A percentile compares a stretch with the other conserved stretches of the same genome.
Conservation (phyloP, 2,113 vertebrate genomes). For the Brevimyrus niger region DNA sequence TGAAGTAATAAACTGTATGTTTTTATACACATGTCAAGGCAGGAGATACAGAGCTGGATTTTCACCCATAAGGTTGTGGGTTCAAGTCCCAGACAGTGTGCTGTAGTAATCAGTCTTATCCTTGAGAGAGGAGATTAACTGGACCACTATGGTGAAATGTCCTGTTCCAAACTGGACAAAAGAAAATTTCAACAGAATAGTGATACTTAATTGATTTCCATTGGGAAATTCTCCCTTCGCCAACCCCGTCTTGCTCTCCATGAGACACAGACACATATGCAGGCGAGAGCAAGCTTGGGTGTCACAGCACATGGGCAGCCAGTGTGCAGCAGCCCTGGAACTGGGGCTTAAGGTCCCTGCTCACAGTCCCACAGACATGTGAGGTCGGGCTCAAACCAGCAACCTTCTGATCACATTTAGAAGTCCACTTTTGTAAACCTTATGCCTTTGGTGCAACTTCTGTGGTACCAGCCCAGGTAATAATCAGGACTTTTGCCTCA, state of each 20-base stretch:
- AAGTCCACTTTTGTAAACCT: not conserved
- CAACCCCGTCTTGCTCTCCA: not conserved
- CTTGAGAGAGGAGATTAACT: not conserved
- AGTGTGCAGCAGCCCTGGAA: not conserved
- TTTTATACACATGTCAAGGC: not conserved
- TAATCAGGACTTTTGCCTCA: not conserved
- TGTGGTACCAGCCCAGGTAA: not conserved
- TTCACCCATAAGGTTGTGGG: not conserved
- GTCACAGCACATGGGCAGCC: not conserved
- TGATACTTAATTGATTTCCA: not conserved
- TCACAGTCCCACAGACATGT: not conserved
- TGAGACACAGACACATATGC: not conserved
- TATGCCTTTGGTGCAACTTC: not conserved
- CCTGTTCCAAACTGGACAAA: not conserved
- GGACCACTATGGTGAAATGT: not conserved
- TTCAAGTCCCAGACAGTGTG: not conserved
- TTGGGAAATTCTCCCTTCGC: not conserved
- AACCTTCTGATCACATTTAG: not conserved
- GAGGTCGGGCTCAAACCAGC: not conserved
- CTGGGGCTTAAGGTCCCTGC: not conserved
- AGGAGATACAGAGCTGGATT: not conserved
- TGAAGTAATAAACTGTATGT: not conserved
- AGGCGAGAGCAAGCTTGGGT: not conserved
- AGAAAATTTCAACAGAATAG: not conserved
- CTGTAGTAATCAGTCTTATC: not conserved